Conservation (phyloP, 2,797 vertebrate species). For the Mionectes olivaceus region DNA sequence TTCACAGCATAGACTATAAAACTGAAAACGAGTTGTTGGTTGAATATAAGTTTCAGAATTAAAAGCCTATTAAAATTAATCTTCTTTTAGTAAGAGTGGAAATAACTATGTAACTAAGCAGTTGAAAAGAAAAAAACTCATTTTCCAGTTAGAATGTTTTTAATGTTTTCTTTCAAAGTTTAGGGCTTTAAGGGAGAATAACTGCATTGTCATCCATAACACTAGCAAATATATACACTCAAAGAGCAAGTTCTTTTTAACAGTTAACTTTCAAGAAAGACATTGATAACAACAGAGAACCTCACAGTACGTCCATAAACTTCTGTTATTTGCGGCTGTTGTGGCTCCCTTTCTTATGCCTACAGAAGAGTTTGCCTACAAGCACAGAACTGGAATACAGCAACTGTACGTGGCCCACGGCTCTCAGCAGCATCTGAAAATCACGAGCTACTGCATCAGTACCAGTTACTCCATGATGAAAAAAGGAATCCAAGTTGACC, state of each 20-base stretch:
- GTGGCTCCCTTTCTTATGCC: not conserved
- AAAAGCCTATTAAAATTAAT: not conserved
- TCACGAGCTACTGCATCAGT: not conserved
- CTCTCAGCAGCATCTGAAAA: not conserved
- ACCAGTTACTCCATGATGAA: not conserved
- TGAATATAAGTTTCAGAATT: not conserved
- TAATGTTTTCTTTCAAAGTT: not conserved
- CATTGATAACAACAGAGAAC: not conserved
- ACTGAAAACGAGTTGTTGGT: not conserved
- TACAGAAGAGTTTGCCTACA: not conserved
- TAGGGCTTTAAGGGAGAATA: not conserved
- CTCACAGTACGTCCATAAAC: not conserved
- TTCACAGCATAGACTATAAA: not conserved
- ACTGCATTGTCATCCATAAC: not conserved
- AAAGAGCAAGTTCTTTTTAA: not conserved
- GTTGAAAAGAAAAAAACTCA: not conserved
- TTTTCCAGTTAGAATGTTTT: not conserved
- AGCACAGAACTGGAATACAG: not conserved
- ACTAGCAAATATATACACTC: not conserved
- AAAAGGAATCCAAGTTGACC: not conserved
- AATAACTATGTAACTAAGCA: not conserved
- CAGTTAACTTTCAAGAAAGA: not conserved
- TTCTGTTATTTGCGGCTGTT: not conserved
- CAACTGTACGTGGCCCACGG: not conserved
- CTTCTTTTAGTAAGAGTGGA: not conserved